phyloP scores from a whole-genome alignment of 2,888 invertebrate genomes.

The Erebia ligea region DNA sequence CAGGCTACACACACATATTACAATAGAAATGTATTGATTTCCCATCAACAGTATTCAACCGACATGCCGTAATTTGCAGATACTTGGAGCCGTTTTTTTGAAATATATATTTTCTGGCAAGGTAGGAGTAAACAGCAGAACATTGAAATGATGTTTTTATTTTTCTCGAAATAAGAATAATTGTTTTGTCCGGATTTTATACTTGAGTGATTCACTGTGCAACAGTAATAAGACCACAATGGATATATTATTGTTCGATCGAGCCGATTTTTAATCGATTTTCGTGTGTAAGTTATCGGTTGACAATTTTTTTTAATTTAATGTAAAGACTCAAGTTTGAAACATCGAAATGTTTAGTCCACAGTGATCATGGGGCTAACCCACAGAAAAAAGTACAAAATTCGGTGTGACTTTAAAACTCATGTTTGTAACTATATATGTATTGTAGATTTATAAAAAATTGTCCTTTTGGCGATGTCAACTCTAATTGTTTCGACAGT shows the following conservation, averaged over 20 bases:
- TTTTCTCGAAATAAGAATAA: constrained; percentile 45
- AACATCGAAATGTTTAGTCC: constrained; percentile 82
- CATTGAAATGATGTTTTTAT: constrained; percentile 44
- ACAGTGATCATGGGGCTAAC: constrained; percentile 77
- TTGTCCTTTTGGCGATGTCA: constrained; percentile 71
- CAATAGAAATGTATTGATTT: constrained; percentile 81
- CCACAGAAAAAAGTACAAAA: constrained; percentile 80
- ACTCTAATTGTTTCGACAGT: constrained; percentile 68
- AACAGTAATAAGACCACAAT: constrained; percentile 76
- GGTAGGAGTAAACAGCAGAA: constrained; percentile 55
- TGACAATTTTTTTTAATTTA: constrained; percentile 79
- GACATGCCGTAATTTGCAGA: constrained; percentile 80
- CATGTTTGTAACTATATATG: constrained; percentile 77
- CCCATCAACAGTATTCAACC: constrained; percentile 76
- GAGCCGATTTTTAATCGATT: constrained; percentile 62
- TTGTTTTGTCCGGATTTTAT: constrained; percentile 73
- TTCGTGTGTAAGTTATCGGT: constrained; percentile 71
- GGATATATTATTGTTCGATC: constrained; percentile 68
- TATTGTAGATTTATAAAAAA: constrained; percentile 60
- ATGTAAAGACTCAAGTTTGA: constrained; percentile 74
- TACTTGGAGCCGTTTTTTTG: constrained; percentile 78
- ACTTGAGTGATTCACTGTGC: constrained; percentile 78
- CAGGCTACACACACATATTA: constrained; percentile 81
- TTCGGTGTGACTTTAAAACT: constrained; percentile 78
- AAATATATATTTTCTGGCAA: constrained; percentile 68